Percentiles rank a stretch among this genome's conserved stretches.
These are phyloP conservation scores for Desmodus rotundus DNA, from an alignment of 2,113 vertebrate species.

Conservation along the genomic window DNA sequence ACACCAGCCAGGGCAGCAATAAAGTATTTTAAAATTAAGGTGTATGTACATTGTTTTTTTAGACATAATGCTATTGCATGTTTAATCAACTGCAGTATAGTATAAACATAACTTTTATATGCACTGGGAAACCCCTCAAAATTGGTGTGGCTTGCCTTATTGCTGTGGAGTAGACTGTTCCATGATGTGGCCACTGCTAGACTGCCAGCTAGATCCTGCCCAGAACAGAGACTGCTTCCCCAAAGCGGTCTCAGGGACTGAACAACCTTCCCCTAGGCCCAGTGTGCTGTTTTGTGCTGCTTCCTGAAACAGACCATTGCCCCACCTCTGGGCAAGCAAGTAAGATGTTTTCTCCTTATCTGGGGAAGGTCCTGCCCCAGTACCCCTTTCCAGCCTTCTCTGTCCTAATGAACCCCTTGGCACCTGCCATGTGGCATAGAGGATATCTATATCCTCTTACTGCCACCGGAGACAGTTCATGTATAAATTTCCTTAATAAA, in stretches of 20 bases:
- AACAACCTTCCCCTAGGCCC: not conserved
- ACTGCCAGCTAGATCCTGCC: not conserved
- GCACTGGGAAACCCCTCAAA: not conserved
- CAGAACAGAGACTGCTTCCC: not conserved
- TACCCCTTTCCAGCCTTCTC: not conserved
- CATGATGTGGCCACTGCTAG: not conserved
- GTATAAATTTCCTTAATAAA: not conserved
- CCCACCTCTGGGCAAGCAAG: not conserved
- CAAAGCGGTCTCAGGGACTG: not conserved
- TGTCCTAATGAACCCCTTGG: not conserved
- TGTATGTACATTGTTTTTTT: too few relatives aligned
- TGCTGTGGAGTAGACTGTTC: not conserved
- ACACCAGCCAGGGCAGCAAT: too few relatives aligned
- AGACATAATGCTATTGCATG: too few relatives aligned
- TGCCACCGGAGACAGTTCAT: not conserved
- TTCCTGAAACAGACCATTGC: not conserved
- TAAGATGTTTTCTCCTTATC: not conserved
- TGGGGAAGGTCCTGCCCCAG: not conserved
- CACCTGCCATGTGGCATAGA: not conserved
- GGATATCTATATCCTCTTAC: not conserved
- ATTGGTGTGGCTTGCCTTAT: not conserved
- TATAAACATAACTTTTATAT: too few relatives aligned
- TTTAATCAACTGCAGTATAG: too few relatives aligned
- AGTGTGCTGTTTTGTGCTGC: not conserved
- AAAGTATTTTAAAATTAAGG: too few relatives aligned